Evolutionary conservation across 1,140 invertebrate species (phyloP), one percentile per base, ranked within the genome.

Genomic region (Saccostrea glomerata): DNA sequence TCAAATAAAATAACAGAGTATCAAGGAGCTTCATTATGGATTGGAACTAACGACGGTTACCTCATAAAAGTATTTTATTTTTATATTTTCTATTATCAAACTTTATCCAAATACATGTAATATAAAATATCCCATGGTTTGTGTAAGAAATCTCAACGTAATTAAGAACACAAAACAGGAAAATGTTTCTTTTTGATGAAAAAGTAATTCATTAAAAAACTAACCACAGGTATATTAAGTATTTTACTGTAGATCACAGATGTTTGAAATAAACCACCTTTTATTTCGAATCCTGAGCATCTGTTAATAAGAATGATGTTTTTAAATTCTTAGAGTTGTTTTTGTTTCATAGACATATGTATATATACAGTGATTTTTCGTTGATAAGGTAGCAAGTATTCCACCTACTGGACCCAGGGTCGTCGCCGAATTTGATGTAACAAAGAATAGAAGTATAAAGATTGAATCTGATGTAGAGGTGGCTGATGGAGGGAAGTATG

Each of bases 391-490:
- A 30, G 30, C 13, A 9, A 77, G 25, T 30, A 25, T 11, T 2
- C 11, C 70, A 30, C 15, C 30, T 36, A 40, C 20, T 23, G 23
- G 20, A 3, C n/a, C 23, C 20, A 17, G 15, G 15, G 70, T 77
- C 23, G 55, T 55, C 47, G 82, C 15, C 23, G 20, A n/a, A 56
- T 84, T 30, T 36, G 82, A 84, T 56, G 47, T 84, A 6, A 55
- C 47, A 23, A 84, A 84, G 54, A 84, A 84, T 54, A 56, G 23
- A 56, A 84, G 47, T 54, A 20, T 84, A 9, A 54, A 25, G 20
- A 56, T 84, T 15, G 82, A 84, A 84, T 13, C 82, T 60, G 85
- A 89, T 23, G 60, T 86, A 23, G 85, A 58, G 15, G 11, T 84
- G 17, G 77, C 47, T 15, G 15, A 7, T 7, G 23, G 25, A 13